Evolutionary conservation across 1,140 invertebrate genomes (phyloP), one percentile per base, ranked within the genome.

Genomic region (Musca vetustissima): DNA sequence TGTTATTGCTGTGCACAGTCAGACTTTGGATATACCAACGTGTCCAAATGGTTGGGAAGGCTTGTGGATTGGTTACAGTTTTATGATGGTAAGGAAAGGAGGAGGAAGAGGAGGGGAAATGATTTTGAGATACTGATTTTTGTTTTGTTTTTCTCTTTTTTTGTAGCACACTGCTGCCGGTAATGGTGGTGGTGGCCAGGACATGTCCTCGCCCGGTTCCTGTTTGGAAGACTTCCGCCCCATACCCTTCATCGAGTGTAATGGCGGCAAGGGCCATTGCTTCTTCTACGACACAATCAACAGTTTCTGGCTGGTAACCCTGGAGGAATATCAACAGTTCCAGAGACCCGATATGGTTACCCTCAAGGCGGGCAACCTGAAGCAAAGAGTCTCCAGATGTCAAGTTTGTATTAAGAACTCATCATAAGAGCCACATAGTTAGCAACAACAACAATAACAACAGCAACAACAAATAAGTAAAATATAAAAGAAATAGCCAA

Each of bases 271-370:
- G 92, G 79, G 98, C 94, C 71, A 93, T 91, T 99, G 97, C 84
- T 94, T 98, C 80, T 98, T 97, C 83, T 99, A 96, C 82, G 91
- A 96, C 57, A 98, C 98, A 78, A 95, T 97, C 85, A 93, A 96
- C 79, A 97, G 95, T 83, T 99, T 99, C 88, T 99, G 98, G 98
- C 85, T 99, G 76, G 93, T 96, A 24, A 98, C 94, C 1, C 93
- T 99, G 73, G 96, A 98, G 74, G 88, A 91, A 49, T 80, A 86
- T 66, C 87, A 95, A 71, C 93, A 96, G 77, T 99, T 99, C 85
- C 85, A 85, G 73, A 88, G 84, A 76, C 97, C 98, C 4, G 86
- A 90, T 73, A 90, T 91, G 76, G 89, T 96, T 82, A 99, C 97
- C 19, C 86, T 99, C 21, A 99, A 99, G 86, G 90, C 93, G 47